phyloP scores from a whole-genome alignment of 2,113 vertebrate species.

The Corythornis vintsioides region DNA sequence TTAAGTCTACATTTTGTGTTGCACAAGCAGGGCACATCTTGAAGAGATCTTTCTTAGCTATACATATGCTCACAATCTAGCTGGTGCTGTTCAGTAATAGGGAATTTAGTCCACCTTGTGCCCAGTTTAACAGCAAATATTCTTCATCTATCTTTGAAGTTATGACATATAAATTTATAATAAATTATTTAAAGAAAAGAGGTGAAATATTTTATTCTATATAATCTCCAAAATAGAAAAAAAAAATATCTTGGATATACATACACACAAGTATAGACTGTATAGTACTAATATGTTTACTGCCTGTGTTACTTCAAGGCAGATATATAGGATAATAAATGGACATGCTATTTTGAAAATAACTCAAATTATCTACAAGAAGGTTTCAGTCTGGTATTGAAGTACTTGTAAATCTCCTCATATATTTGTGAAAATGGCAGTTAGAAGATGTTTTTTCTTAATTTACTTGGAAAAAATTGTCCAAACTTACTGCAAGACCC shows the following conservation, averaged over 20 bases:
- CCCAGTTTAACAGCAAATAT: background rate
- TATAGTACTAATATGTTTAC: background rate
- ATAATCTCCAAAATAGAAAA: background rate
- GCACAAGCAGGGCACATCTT: background rate
- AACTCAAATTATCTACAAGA: background rate
- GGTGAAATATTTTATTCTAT: background rate
- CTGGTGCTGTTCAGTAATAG: background rate
- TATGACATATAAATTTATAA: background rate
- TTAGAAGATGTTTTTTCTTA: background rate
- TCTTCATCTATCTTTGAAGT: background rate
- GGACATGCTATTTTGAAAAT: background rate
- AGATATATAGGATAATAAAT: background rate
- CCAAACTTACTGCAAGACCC: constrained; percentile 57
- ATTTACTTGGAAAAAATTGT: constrained; percentile 60
- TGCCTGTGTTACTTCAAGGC: background rate
- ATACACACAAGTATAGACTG: background rate
- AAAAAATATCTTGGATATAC: background rate
- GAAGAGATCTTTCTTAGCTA: background rate
- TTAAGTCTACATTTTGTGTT: background rate
- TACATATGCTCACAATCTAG: background rate
- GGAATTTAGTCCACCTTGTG: background rate
- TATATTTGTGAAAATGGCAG: constrained; percentile 12
- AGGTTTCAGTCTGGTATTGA: background rate
- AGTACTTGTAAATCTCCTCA: background rate
- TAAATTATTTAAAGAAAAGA: background rate